A percentile compares a stretch with the other conserved stretches of the same genome.
phyloP scores from a whole-genome alignment of 2,113 vertebrate genomes.

The Sinocyclocheilus grahami region DNA sequence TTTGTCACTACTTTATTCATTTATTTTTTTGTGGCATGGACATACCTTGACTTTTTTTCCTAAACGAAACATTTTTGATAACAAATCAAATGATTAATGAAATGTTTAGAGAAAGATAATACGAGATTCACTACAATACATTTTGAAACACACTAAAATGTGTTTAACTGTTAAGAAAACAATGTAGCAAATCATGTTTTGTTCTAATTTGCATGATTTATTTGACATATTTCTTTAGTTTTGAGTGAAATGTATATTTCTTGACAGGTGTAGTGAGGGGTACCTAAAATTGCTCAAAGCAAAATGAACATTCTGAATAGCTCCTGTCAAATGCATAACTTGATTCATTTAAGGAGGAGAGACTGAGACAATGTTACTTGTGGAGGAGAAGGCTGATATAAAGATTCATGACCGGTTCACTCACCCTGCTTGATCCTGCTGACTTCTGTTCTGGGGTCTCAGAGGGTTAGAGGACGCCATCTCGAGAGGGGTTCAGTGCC shows the following conservation, averaged over 20 bases:
- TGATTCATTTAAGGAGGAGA: not conserved
- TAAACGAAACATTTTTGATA: no score
- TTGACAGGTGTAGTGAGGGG: not conserved
- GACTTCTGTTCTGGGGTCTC: constrained; percentile 62
- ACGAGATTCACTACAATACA: no score
- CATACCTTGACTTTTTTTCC: no score
- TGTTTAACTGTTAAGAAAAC: not conserved
- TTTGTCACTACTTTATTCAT: no score
- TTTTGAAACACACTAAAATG: not conserved
- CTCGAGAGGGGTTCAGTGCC: not conserved
- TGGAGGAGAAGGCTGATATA: not conserved
- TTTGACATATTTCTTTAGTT: not conserved
- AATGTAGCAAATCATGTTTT: not conserved
- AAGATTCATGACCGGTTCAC: not conserved
- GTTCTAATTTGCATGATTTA: no score
- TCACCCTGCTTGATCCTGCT: constrained; percentile 63
- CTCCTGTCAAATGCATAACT: not conserved
- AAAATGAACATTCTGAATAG: not conserved
- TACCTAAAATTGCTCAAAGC: not conserved
- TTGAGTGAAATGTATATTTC: not conserved
- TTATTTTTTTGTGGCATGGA: no score
- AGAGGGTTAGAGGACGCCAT: constrained; percentile 48
- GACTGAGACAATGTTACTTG: not conserved
- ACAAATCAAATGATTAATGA: no score
- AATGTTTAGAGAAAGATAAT: no score